Conservation (phyloP, 2,797 vertebrate genomes). For the Danio jaintianensis region DNA sequence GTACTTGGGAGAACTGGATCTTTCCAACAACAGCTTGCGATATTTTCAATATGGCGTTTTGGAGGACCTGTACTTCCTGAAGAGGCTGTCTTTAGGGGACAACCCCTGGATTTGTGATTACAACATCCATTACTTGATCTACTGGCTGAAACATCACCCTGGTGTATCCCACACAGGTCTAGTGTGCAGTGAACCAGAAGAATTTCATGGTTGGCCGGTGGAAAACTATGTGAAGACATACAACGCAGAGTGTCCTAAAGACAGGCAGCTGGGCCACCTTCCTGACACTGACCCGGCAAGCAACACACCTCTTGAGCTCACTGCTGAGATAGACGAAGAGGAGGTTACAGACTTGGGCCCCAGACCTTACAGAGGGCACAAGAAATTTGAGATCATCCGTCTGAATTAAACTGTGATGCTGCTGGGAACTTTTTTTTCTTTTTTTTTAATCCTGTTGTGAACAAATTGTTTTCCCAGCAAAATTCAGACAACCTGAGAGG, state of each 20-base stretch:
- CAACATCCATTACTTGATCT: slow-evolving; percentile 97
- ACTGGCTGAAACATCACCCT: slow-evolving; percentile 96
- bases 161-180: slow-evolving; percentile 87
- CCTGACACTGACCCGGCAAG: slow-evolving; percentile 56
- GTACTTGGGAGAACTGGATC: slow-evolving; percentile 90
- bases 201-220: slow-evolving; percentile 93
- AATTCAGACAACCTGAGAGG: neutral
- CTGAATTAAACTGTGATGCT: slow-evolving; percentile 68
- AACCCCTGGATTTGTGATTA: slow-evolving; percentile 98
- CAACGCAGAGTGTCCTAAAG: slow-evolving; percentile 94
- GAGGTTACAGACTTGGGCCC: slow-evolving; percentile 66
- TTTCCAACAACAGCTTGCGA: slow-evolving; percentile 92
- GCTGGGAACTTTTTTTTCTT: slow-evolving; percentile 37
- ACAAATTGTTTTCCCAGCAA: neutral
- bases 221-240: slow-evolving; percentile 95
- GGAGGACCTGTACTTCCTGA: slow-evolving; percentile 95
- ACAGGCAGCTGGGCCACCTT: slow-evolving; percentile 80
- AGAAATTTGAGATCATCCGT: slow-evolving; percentile 76
- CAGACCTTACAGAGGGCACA: slow-evolving; percentile 62
- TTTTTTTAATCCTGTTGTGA: slow-evolving; percentile 18
- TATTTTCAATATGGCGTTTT: slow-evolving; percentile 93
- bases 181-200: slow-evolving; percentile 85
- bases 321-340: slow-evolving; percentile 78
- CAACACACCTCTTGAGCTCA: slow-evolving; percentile 74
- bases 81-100: slow-evolving; percentile 85